Base-by-base conservation (phyloP, 2,113 vertebrate genomes). In the Promerops cafer region DNA sequence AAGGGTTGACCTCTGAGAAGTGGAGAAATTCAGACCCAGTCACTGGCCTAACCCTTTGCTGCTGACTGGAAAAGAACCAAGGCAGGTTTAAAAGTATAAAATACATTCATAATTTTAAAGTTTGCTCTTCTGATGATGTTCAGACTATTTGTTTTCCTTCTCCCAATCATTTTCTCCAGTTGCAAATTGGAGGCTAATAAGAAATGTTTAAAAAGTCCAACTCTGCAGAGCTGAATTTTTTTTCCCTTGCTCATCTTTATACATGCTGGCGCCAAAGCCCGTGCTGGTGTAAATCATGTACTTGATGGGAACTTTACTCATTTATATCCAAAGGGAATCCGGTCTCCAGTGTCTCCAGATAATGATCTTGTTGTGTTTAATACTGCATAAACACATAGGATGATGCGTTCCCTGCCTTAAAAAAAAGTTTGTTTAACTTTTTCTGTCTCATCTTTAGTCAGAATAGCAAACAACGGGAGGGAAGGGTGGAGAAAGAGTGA, bases 331-430 rank as follows among this genome's bases (percentile, higher is more conserved):
- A 92, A 18, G 83, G 11, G 93, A 95, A 96, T 95, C 93, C 22
- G 60, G 94, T 94, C 96, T 81, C 95, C 93, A 95, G 87, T 63
- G 79, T 60, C 82, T 88, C 88, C 92, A 88, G 95, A 96, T 95
- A 94, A 96, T 17, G 47, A 96, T 94, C 94, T 94, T 95, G 93
- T 96, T 96, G 93, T 94, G 92, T 77, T 97, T 94, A 94, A 83
- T 83, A 27, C 64, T 71, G 80, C 83, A 93, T 96, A 96, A 97
- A 96, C 96, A 95, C 91, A 92, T 59, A 42, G 75, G 83, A 96
- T 87, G 92, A 96, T 95, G 92, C 60, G n/a, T 93, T 76, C 92
- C 69, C 76, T 50, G 76, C 33, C 86, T 94, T 75, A 13, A 81
- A 95, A 80, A 76, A 80, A 94, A 88, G 92, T 88, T 94, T 96